Percentiles rank a stretch among this genome's conserved stretches.
These are phyloP conservation scores for Phengaris arion DNA, from an alignment of 2,888 invertebrate genomes.

Conservation along the genomic window DNA sequence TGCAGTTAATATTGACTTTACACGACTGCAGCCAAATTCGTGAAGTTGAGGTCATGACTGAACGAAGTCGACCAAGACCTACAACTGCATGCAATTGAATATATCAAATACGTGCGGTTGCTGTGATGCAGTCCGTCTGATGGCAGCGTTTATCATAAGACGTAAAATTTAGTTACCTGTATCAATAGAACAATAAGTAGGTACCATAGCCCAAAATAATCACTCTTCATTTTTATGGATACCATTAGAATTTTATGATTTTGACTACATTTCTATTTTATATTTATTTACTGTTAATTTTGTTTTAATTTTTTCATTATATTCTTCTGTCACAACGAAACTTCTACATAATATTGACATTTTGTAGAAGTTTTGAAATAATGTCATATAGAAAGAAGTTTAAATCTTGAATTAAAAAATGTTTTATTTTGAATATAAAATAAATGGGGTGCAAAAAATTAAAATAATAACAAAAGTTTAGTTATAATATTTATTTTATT, in stretches of 20 bases:
- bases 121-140: no score
- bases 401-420: background rate
- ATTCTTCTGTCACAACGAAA: slow-evolving; percentile 47
- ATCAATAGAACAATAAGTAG: slow-evolving; percentile 54
- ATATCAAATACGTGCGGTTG: no score
- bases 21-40: no score
- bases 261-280: slow-evolving; percentile 44
- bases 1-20: no score
- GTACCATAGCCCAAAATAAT: slow-evolving; percentile 51
- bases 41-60: no score
- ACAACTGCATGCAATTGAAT: no score
- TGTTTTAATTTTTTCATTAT: slow-evolving; percentile 57
- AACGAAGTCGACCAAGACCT: no score
- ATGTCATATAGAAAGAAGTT: background rate
- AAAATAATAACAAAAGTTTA: slow-evolving; percentile 1
- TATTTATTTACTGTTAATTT: slow-evolving; percentile 54
- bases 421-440: background rate
- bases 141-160: background rate
- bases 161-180: slow-evolving; percentile 50
- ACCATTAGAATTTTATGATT: background rate
- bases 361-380: background rate
- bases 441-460: background rate
- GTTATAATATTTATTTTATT: background rate
- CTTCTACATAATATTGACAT: background rate
- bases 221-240: slow-evolving; percentile 50